A percentile compares a stretch with the other conserved stretches of the same genome.
Conservation (phyloP, 1,140 invertebrate species). For the Scaptomyza pallida region DNA sequence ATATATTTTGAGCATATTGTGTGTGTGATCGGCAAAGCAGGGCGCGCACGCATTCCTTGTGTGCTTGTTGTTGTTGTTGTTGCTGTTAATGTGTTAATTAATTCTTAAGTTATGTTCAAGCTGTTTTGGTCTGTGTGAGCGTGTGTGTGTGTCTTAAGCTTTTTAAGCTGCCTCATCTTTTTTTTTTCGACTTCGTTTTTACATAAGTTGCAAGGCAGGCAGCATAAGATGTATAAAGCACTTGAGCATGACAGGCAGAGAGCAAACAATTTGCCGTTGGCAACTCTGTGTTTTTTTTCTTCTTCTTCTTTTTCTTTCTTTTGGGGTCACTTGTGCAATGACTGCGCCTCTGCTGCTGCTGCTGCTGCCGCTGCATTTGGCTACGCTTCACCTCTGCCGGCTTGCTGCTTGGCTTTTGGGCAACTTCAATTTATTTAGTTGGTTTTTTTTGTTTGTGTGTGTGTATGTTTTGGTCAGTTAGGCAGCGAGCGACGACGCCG, state of each 20-base stretch:
- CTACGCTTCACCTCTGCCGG: conserved; percentile 3
- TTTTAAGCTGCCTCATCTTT: neutral
- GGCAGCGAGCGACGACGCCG: neutral
- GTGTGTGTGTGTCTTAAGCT: neutral
- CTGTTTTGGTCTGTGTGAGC: neutral
- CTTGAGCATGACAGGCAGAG: conserved; percentile 23
- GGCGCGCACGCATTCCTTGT: no score
- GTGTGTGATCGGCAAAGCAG: conserved; percentile 7
- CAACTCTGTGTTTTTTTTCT: conserved; percentile 2
- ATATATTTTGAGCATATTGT: neutral
- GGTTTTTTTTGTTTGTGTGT: neutral
- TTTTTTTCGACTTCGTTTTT: conserved; percentile 1
- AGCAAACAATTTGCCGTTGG: conserved; percentile 21
- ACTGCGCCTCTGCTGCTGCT: conserved; percentile 15
- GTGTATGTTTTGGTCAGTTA: no score
- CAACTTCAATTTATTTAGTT: conserved; percentile 26
- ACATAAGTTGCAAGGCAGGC: conserved; percentile 21
- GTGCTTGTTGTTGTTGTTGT: neutral
- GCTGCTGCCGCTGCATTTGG: conserved; percentile 3
- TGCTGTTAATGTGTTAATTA: conserved; percentile 4
- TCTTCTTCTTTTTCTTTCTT: conserved; percentile 33
- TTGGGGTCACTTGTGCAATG: conserved; percentile 48
- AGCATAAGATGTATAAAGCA: conserved; percentile 26
- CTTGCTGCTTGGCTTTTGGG: conserved; percentile 2
- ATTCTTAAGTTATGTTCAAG: neutral